Evolutionary conservation across 1,140 invertebrate genomes (phyloP).

Genomic region (Antheraea mylitta): DNA sequence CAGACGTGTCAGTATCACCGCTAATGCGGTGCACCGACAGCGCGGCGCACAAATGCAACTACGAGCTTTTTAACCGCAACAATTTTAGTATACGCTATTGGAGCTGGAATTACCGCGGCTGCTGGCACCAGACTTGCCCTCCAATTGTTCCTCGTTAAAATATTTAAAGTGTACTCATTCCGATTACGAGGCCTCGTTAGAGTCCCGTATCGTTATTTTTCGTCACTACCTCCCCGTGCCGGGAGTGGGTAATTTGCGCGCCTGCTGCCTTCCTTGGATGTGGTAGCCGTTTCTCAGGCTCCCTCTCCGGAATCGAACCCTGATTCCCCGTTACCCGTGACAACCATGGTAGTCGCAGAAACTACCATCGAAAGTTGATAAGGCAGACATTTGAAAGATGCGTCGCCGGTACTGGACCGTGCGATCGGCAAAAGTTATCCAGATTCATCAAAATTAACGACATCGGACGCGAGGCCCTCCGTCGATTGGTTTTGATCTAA

Average conservation of each 20-base stretch:
- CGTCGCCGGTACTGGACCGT: slow-evolving; percentile 86
- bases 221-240: slow-evolving; percentile 89
- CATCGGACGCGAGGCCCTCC: slow-evolving; percentile 77
- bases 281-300: slow-evolving; percentile 95
- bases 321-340: slow-evolving; percentile 89
- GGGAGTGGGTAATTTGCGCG: slow-evolving; percentile 93
- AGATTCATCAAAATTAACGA: slow-evolving; percentile 86
- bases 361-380: slow-evolving; percentile 93
- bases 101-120: slow-evolving; percentile 95
- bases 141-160: slow-evolving; percentile 93
- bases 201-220: slow-evolving; percentile 93
- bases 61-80: slow-evolving; percentile 90
- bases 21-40: slow-evolving; percentile 80
- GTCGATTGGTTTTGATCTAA: slow-evolving; percentile 79
- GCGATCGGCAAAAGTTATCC: slow-evolving; percentile 89
- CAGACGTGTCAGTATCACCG: slow-evolving; percentile 75
- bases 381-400: slow-evolving; percentile 93
- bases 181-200: slow-evolving; percentile 89
- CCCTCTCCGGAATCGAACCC: slow-evolving; percentile 86
- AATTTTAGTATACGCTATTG: slow-evolving; percentile 94
- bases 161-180: slow-evolving; percentile 95
- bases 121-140: slow-evolving; percentile 96
- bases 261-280: slow-evolving; percentile 95
- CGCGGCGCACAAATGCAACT: slow-evolving; percentile 84
- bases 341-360: slow-evolving; percentile 88